Evolutionary conservation across 1,140 invertebrate species (phyloP), one percentile per base, ranked within the genome.

Genomic region (Drosophila gunungcola): DNA sequence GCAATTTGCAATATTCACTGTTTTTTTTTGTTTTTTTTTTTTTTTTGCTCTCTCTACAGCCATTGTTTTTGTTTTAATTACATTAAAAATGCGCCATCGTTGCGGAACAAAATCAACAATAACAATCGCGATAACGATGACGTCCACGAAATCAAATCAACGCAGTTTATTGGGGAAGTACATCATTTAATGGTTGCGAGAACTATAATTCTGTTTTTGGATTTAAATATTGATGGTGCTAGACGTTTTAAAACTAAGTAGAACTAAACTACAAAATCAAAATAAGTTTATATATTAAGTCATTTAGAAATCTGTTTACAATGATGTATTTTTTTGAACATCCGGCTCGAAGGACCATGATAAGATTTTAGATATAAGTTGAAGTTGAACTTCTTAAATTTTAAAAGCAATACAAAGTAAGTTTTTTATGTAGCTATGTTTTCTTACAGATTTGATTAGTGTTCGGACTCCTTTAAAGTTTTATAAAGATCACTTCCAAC

Each of bases 1-100:
- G 58, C 58, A 65, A 32, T 64, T 36, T 64, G n/a, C 27, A 2
- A 65, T 49, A 32, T 25, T 34, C 12, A 16, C 2, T n/a, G 9
- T 39, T 25, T 58, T 65, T 56, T 39, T 25, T 58, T 65, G 56
- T 64, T 1, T 21, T 39, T 56, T 64, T 54, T 38, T 64, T 1
- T 21, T 39, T 56, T 64, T 54, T 38, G 11, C 10, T 29, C 38
- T 39, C 43, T 13, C 6, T 38, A 16, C 43, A 5, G 43, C 41
- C 46, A 56, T 73, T 55, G 38, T 63, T 82, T 48, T 45, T 57
- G 39, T 73, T 81, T 45, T 79, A 82, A 82, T 82, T 82, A 75
- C 63, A 83, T 82, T 84, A 65, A 75, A 84, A 79, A 79, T 75
- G 42, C 48, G 75, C 52, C 69, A 61, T 38, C 32, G 46, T 42